Conservation (phyloP, 1,140 invertebrate species). For the Venustaconcha ellipsiformis region DNA sequence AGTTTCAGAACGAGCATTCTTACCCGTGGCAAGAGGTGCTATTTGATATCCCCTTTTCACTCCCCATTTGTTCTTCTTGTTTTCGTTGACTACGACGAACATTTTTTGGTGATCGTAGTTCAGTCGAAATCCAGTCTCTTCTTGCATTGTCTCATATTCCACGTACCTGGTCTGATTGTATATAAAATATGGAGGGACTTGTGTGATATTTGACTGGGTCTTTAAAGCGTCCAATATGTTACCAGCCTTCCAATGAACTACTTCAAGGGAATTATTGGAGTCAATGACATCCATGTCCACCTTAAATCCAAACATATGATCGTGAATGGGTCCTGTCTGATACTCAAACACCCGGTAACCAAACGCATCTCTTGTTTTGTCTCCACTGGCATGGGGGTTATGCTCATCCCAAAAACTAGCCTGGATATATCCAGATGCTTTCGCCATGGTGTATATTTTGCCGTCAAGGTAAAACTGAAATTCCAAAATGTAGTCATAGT, state of each 20-base stretch:
- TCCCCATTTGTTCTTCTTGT: slow-evolving; percentile 18
- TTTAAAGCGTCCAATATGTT: slow-evolving; percentile 3
- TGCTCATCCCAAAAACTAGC: slow-evolving; percentile 33
- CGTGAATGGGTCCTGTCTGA: slow-evolving; percentile 44
- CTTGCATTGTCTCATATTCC: slow-evolving; percentile 6
- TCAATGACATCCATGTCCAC: slow-evolving; percentile 48
- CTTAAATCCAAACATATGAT: slow-evolving; percentile 57
- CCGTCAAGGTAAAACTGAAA: slow-evolving; percentile 41
- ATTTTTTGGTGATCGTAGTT: not conserved
- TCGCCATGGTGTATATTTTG: slow-evolving; percentile 29
- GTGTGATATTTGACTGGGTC: no score
- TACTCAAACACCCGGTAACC: slow-evolving; percentile 38
- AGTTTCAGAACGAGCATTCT: no score
- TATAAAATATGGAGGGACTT: slow-evolving; percentile 3
- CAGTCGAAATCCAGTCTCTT: slow-evolving; percentile 3
- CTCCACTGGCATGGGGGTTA: slow-evolving; percentile 9
- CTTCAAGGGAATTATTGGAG: slow-evolving; percentile 42
- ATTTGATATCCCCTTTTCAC: slow-evolving; percentile 10
- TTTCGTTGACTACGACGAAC: slow-evolving; percentile 8
- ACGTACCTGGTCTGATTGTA: slow-evolving; percentile 12
- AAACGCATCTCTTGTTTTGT: slow-evolving; percentile 32
- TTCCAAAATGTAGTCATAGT: slow-evolving; percentile 47
- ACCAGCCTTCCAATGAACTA: slow-evolving; percentile 21
- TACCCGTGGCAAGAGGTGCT: not conserved
- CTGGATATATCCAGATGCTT: slow-evolving; percentile 44